Conservation (phyloP, 1,140 invertebrate genomes). For the Diorhabda carinulata region DNA sequence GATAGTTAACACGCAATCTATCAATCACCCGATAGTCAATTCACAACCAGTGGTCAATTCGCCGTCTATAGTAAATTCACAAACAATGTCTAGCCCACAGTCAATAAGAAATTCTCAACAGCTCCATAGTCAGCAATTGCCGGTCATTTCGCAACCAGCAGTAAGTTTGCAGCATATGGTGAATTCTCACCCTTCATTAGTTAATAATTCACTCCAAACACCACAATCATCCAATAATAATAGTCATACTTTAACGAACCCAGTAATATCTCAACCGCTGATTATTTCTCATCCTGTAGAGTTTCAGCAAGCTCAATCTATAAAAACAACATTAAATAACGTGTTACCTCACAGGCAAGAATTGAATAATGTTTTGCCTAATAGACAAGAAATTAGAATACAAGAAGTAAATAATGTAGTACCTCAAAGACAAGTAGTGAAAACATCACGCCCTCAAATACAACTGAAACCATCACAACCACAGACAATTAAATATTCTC, state of each 20-base stretch:
- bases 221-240: too few species aligned
- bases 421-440: constrained; percentile 23
- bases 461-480: constrained; percentile 24
- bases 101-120: background rate
- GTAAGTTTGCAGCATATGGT: background rate
- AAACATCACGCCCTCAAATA: constrained; percentile 8
- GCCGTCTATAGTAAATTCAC: constrained; percentile 6
- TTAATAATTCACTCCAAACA: too few species aligned
- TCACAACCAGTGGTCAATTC: constrained; percentile 24
- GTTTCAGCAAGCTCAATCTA: background rate
- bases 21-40: constrained; percentile 10
- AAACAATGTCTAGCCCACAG: background rate
- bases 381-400: background rate
- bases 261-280: background rate
- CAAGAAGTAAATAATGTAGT: constrained; percentile 31
- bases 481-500: constrained; percentile 27
- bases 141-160: background rate
- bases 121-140: background rate
- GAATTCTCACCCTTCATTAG: background rate
- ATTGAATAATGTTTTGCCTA: background rate
- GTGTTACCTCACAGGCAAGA: constrained; percentile 5
- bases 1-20: constrained; percentile 16
- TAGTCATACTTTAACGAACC: background rate
- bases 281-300: background rate
- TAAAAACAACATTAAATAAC: background rate